Base-by-base conservation (phyloP, 1,140 invertebrate species). In the Argopecten irradians region DNA sequence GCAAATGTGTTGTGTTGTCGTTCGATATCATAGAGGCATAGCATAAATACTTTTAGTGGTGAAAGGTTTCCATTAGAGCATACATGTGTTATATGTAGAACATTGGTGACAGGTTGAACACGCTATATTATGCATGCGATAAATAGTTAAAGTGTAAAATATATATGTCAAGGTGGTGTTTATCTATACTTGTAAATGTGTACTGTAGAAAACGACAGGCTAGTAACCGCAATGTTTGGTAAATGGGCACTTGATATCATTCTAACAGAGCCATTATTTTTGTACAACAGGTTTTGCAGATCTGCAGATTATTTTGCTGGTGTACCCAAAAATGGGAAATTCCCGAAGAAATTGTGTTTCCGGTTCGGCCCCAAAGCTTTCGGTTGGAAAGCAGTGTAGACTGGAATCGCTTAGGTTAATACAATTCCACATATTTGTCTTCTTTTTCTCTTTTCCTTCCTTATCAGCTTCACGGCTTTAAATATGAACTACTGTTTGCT, bases 311-410 rank as follows among this genome's bases (percentile, higher is more conserved):
- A 93, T 90, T 93, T 93, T 87, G 92, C 89, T 92, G 93, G 90
- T 94, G 95, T 96, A 16, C 96, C 96, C 32, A 96, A 96, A 92
- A 96, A 94, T 83, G 96, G 96, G 19, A 93, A 95, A 86, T 96
- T 96, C 91, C 96, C 96, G 32, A 96, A 96, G 93, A 96, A 96
- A 93, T 92, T 96, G 85, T 96, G 96, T 88, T 96, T 96, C 94
- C 96, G 96, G 91, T 96, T 96, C 91, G 96, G 96, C 46, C 87
- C 83, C 35, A 92, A 92, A 90, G 91, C 91, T 89, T 90, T 83
- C 84, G 92, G 91, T 39, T 93, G 92, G 92, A 87, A 90, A 83
- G 91, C 91, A 41, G 55, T 89, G 39, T 90, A 89, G 84, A 89
- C 35, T 34, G 34, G 89, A 84, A 91, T 82, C 86, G 86, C 89